These are phyloP conservation scores for Ciconia stormi DNA, from an alignment of 2,113 vertebrate species.

Conservation along the genomic window DNA sequence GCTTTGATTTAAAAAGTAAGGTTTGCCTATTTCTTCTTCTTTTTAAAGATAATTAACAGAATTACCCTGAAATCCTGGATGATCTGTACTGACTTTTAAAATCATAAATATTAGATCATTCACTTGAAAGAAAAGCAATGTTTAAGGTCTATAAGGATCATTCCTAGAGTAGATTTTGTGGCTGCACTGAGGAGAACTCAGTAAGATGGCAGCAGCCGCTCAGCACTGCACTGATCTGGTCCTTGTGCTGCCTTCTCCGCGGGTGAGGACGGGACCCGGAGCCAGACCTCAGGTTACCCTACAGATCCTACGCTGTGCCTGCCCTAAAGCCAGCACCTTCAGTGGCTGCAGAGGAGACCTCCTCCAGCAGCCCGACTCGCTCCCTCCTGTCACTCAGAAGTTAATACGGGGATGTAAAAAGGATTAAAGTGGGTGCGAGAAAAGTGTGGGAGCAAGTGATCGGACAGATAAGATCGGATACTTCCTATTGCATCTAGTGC, in stretches of 20 bases:
- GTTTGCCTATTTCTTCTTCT: not conserved
- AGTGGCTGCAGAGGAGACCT: not conserved
- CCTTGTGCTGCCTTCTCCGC: rapidly evolving
- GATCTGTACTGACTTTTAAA: not conserved
- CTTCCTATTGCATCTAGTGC: too few relatives aligned
- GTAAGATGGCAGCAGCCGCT: rapidly evolving
- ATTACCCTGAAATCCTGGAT: not conserved
- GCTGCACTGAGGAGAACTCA: not conserved
- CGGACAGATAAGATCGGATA: rapidly evolving
- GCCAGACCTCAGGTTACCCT: not conserved
- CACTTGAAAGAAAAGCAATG: not conserved
- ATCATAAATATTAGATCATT: not conserved
- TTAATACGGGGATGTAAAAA: not conserved
- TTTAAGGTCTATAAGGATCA: not conserved
- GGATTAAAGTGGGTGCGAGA: not conserved
- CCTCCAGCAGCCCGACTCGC: rapidly evolving
- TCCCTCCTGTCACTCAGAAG: not conserved
- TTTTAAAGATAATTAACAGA: not conserved
- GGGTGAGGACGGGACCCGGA: not conserved
- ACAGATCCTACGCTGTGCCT: not conserved
- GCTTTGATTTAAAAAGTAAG: not conserved
- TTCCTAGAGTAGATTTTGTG: not conserved
- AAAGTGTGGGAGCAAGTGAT: not conserved
- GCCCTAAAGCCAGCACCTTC: not conserved
- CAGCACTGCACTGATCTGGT: rapidly evolving